A percentile compares a stretch with the other conserved stretches of the same genome.
These are phyloP conservation scores for Eupristina koningsbergeri DNA, from an alignment of 1,140 invertebrate species.

Conservation along the genomic window DNA sequence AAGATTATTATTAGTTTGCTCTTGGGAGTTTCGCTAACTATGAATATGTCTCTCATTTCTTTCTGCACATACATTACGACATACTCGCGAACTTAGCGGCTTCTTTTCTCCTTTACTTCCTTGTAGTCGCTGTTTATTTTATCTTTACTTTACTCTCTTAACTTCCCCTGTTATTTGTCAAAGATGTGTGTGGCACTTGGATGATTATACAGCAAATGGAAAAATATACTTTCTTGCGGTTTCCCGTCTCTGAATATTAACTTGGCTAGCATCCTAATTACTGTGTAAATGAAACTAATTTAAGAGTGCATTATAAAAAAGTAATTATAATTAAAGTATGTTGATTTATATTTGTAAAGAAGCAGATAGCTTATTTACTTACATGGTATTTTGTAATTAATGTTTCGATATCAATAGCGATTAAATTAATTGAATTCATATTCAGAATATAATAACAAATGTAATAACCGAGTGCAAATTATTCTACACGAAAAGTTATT, in stretches of 20 bases:
- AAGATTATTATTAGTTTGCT: constrained; percentile 25
- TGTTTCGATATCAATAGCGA: too few species aligned
- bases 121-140: neutral
- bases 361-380: neutral
- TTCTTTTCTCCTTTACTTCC: neutral
- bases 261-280: neutral
- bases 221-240: neutral
- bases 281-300: neutral
- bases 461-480: neutral
- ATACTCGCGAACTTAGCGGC: constrained; percentile 15
- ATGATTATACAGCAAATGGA: neutral
- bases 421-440: neutral
- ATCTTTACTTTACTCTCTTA: neutral
- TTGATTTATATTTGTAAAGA: neutral
- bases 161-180: neutral
- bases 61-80: neutral
- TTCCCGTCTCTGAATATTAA: neutral
- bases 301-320: neutral
- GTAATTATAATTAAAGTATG: neutral
- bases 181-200: neutral
- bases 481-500: neutral
- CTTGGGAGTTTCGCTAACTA: neutral
- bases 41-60: neutral
- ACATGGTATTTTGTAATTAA: neutral
- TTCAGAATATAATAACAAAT: neutral